Conservation (phyloP, 2,113 vertebrate species). For the Scytalopus superciliaris region DNA sequence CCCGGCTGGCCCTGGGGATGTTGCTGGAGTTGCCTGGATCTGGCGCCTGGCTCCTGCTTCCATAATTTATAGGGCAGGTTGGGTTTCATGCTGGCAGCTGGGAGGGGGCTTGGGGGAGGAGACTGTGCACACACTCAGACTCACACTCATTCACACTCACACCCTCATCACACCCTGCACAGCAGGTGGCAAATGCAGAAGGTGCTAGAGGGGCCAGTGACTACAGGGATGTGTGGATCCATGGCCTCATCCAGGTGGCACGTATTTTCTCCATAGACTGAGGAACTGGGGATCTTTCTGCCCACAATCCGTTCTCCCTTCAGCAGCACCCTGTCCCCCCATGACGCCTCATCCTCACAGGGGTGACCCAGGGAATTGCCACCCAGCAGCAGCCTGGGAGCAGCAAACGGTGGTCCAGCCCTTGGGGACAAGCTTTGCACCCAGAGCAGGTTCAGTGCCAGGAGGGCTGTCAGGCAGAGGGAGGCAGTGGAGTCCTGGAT, state of each 20-base stretch:
- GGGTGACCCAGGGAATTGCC: neutral
- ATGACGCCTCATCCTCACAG: rapidly evolving
- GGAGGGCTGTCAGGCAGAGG: neutral
- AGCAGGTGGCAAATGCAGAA: neutral
- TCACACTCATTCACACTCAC: neutral
- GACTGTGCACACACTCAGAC: neutral
- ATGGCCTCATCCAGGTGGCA: neutral
- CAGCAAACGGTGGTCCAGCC: rapidly evolving
- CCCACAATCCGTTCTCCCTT: neutral
- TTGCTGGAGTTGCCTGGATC: neutral
- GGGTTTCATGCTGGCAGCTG: constrained; percentile 40
- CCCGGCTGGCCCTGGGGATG: neutral
- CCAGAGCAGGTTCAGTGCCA: neutral
- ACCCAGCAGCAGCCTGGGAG: neutral
- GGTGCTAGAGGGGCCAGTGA: neutral
- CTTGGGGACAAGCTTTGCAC: neutral
- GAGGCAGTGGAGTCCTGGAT: rapidly evolving
- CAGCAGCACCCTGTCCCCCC: neutral
- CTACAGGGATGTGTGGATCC: rapidly evolving
- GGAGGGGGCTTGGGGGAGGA: constrained; percentile 1
- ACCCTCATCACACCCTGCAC: neutral
- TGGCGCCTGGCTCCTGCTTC: neutral
- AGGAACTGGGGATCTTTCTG: neutral
- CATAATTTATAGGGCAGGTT: constrained; percentile 70
- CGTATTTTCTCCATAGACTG: rapidly evolving